Conservation (phyloP, 1,140 invertebrate genomes). For the Atta cephalotes region DNA sequence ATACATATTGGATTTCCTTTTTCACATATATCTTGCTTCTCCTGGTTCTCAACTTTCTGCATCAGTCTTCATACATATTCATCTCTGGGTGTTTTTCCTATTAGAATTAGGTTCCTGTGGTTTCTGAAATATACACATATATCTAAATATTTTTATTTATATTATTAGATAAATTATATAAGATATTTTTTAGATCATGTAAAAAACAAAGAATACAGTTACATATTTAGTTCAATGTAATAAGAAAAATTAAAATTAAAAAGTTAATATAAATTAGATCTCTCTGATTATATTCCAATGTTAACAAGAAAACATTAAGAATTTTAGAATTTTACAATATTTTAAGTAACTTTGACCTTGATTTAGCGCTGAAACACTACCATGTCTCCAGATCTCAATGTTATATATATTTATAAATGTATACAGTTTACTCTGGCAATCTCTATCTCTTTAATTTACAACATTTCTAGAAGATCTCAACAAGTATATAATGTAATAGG, state of each 20-base stretch:
- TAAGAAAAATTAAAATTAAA: not conserved
- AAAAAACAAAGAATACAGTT: not conserved
- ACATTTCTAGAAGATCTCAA: not conserved
- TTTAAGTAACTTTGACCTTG: not conserved
- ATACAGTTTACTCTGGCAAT: not conserved
- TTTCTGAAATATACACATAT: conserved; percentile 12
- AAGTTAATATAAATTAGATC: not conserved
- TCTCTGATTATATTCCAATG: no score
- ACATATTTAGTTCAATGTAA: not conserved
- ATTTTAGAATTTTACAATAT: not conserved
- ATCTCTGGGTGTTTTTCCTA: not conserved
- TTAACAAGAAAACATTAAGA: not conserved
- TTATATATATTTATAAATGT: not conserved
- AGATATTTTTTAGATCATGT: not conserved
- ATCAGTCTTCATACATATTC: conserved; percentile 18
- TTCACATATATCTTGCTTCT: not conserved
- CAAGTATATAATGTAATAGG: not conserved
- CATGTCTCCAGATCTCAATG: not conserved
- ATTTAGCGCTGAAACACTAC: no score
- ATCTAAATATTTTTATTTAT: not conserved
- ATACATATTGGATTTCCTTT: not conserved
- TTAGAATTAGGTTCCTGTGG: conserved; percentile 15
- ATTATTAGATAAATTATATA: no score
- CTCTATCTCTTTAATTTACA: no score
- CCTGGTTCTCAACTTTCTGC: not conserved